Evolutionary conservation across 64 coral and sea anemone genomes (phyloP), one percentile per base, ranked within the genome.

Genomic region (Orbicella faveolata): DNA sequence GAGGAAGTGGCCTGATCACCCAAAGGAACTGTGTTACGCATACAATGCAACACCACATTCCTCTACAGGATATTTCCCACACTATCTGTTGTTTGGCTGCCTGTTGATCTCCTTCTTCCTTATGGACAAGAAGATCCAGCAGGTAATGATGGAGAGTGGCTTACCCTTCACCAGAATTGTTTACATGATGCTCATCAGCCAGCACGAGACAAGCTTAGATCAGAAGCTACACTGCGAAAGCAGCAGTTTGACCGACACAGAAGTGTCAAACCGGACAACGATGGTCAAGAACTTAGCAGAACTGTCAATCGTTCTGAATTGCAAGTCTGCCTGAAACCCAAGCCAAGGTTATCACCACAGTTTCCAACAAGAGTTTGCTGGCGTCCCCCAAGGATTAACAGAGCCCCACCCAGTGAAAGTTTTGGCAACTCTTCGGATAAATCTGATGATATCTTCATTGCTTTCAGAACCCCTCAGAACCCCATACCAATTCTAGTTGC

Each of bases 1-100:
- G 61, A 55, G 61, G 3, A 87, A 66, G 44, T 92, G 90, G 83
- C 83, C 76, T 20, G 90, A 92, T 6, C 83, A 92, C 75, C 41
- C 87, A 20, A 92, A 87, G 44, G 83, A 92, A 34, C 36, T 92
- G 69, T 91, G 89, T 41, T 91, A 91, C 64, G 90, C 83, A 3
- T 92, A 92, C 26, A 92, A 92, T 19, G 62, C 34, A 76, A 92
- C 75, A 3, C 82, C 82, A 8, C 82, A 92, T 53, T 52, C 82
- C 25, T 87, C 64, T 1, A 92, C 90, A 36, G 90, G 83, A 19
- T 92, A 92, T 37, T 88, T 76, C 0, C 91, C 84, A 18, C 79
- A 75, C 16, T 88, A 88, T 39, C 85, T 88, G 25, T 61, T 93
- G 65, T 88, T 88, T 76, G 91, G 84, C 1, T 93, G 18, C 51